Evolutionary conservation across 2,888 invertebrate species (phyloP).

Genomic region (Megaustenia siamemsis): DNA sequence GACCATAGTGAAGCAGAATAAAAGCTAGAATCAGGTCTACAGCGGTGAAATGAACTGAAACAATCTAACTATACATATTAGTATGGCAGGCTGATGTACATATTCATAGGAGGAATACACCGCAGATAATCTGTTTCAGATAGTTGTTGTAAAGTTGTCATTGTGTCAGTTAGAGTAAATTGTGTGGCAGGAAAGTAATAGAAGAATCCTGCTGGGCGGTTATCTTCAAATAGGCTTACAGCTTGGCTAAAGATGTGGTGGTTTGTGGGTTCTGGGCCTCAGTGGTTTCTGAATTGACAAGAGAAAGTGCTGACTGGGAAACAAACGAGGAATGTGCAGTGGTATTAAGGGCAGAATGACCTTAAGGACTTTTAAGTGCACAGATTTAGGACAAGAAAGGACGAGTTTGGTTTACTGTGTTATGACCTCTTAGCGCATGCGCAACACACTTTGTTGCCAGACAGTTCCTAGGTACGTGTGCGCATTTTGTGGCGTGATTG

Average conservation of each 20-base stretch:
- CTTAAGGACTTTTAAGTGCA: conserved; percentile 6
- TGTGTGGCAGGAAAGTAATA: too few relatives aligned
- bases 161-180: too few relatives aligned
- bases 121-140: too few relatives aligned
- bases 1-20: too few relatives aligned
- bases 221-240: neutral
- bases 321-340: neutral
- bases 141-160: too few relatives aligned
- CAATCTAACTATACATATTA: too few relatives aligned
- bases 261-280: neutral
- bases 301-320: conserved; percentile 28
- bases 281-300: conserved; percentile 1
- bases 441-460: conserved; percentile 29
- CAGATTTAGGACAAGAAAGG: conserved; percentile 39
- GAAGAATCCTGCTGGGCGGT: neutral
- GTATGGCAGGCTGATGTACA: too few relatives aligned
- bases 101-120: too few relatives aligned
- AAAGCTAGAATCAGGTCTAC: too few relatives aligned
- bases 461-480: neutral
- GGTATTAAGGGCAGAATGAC: conserved; percentile 31
- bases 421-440: conserved; percentile 47
- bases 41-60: too few relatives aligned
- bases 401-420: neutral
- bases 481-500: neutral
- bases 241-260: neutral